Evolutionary conservation across 1,140 invertebrate genomes (phyloP), one percentile per base, ranked within the genome.

Genomic region (Schlechtendalia chinensis): DNA sequence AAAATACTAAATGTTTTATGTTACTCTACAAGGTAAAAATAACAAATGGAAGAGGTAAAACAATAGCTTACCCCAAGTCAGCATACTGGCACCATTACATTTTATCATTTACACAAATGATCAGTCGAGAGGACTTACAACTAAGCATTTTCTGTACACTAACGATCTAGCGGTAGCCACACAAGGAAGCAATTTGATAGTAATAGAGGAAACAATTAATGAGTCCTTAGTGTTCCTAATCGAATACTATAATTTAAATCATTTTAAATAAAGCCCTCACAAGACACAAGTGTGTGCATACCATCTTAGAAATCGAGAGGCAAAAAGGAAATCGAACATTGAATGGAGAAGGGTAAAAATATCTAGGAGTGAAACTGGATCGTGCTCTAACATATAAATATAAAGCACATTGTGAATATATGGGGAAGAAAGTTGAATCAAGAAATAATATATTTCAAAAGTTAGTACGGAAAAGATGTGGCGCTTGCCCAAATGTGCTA

Each of bases 321-420:
- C 86, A 86, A 87, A 84, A 83, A 85, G 86, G 85, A 86, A 87
- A 86, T 85, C 86, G 86, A 86, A 79, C 22, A 47, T 79, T 12
- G 54, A 45, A 61, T 56, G 24, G 71, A n/a, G 53, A 53, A 22
- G 50, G n/a, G n/a, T 12, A 17, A 45, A 58, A 58, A 58, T 63
- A 50, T 11, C 12, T 50, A 77, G 53, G 53, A n/a, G 39, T 50
- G 16, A 53, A 77, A 77, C 5, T 77, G 3, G 8, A 77, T 16
- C 53, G 61, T 63, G 19, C 17, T 29, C 11, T 63, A 32, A 63
- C 61, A 63, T 63, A 63, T 63, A 63, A 63, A 63, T n/a, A n/a
- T n/a, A n/a, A n/a, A n/a, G n/a, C n/a, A n/a, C n/a, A n/a, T n/a
- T n/a, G 19, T 22, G 39, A 45, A 45, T 4, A 45, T 45, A 45